Conservation (phyloP, 2,888 invertebrate genomes). For the Parnassius mnemosyne region DNA sequence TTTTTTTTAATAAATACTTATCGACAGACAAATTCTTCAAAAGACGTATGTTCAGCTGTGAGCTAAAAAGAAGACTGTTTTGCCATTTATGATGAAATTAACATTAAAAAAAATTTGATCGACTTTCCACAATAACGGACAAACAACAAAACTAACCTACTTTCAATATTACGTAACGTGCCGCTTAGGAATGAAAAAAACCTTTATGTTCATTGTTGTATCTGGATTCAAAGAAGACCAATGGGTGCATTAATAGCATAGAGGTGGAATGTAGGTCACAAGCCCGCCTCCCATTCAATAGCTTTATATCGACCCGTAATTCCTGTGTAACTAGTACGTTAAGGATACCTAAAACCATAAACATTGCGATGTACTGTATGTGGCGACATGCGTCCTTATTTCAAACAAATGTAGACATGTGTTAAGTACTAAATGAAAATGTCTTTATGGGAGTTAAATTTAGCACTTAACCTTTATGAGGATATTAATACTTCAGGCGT, state of each 20-base stretch:
- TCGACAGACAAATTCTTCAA: too few species aligned
- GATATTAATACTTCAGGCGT: background rate
- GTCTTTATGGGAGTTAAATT: background rate
- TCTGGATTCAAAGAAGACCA: conserved; percentile 26
- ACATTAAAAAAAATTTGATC: too few species aligned
- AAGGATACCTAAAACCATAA: conserved; percentile 10
- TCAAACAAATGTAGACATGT: background rate
- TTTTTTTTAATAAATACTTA: too few species aligned
- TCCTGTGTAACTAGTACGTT: conserved; percentile 1
- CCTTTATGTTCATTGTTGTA: conserved; percentile 20
- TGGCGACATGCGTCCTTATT: background rate
- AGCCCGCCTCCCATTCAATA: conserved; percentile 21
- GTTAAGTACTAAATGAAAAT: background rate
- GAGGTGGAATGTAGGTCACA: conserved; percentile 24
- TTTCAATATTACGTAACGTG: conserved; percentile 10
- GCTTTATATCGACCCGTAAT: conserved; percentile 13
- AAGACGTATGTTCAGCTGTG: too few species aligned
- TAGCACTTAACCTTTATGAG: background rate
- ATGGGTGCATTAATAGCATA: conserved; percentile 26
- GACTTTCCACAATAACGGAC: background rate
- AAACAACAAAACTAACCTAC: conserved; percentile 3
- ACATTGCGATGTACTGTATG: background rate
- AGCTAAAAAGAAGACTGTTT: too few species aligned
- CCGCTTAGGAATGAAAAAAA: conserved; percentile 19
- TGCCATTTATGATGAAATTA: too few species aligned